Conservation (phyloP, 2,113 vertebrate genomes). For the Thinocorus orbignyianus region DNA sequence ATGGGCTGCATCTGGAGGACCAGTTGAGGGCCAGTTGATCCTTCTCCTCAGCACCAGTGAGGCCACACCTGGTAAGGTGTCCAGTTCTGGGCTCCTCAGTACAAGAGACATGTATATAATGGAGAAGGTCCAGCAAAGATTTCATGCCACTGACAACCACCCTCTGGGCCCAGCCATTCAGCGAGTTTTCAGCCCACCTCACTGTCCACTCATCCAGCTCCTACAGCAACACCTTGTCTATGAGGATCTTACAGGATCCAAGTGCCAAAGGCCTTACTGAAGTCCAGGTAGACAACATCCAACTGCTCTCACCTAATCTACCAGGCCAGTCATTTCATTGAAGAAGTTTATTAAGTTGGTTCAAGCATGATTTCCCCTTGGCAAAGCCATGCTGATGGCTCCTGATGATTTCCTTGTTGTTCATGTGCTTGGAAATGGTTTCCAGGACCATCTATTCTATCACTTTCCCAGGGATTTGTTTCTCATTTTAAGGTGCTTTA, state of each 20-base stretch:
- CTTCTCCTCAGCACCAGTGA: background rate
- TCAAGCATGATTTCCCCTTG: background rate
- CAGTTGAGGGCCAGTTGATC: background rate
- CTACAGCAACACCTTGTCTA: background rate
- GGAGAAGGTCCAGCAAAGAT: background rate
- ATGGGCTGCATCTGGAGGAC: background rate
- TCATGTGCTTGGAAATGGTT: background rate
- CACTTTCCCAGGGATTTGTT: background rate
- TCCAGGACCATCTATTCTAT: background rate
- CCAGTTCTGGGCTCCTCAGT: background rate
- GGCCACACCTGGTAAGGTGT: background rate
- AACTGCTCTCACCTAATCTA: background rate
- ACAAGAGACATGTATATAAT: background rate
- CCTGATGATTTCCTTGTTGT: background rate
- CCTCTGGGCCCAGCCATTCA: background rate
- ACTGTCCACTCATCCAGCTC: background rate
- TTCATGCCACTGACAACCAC: background rate
- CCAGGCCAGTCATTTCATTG: background rate
- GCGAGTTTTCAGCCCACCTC: background rate
- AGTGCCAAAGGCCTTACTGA: background rate
- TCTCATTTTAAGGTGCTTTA: background rate
- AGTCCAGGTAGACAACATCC: background rate
- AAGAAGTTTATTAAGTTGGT: background rate
- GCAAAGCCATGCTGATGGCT: background rate
- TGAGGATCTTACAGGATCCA: background rate